These are phyloP conservation scores for Drosophila mettleri DNA, from an alignment of 2,888 invertebrate species.

Conservation along the genomic window DNA sequence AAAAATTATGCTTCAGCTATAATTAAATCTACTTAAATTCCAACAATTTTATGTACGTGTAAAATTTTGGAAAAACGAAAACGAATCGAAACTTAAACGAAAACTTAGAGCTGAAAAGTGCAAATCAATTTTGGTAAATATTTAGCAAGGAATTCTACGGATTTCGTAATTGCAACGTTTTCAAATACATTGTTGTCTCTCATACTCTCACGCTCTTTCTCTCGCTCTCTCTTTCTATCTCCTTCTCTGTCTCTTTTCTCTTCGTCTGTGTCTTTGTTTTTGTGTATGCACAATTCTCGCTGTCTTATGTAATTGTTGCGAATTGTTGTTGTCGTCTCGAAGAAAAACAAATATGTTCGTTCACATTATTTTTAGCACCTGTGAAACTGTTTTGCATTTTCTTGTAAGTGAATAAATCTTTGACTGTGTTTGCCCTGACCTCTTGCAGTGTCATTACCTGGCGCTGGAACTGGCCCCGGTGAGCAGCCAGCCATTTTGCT, in stretches of 20 bases:
- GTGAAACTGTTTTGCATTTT: constrained; percentile 31
- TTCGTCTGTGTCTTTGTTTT: constrained; percentile 10
- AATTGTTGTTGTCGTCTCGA: constrained; percentile 39
- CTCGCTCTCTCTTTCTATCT: neutral
- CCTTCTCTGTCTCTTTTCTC: neutral
- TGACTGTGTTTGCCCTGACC: constrained; percentile 2
- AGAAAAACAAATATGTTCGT: constrained; percentile 10
- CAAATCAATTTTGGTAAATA: constrained; percentile 57
- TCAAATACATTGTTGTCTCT: constrained; percentile 7
- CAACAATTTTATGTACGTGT: constrained; percentile 51
- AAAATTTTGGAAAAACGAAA: constrained; percentile 40
- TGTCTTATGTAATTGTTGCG: constrained; percentile 68
- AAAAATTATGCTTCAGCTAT: constrained; percentile 16
- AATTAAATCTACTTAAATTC: constrained; percentile 24
- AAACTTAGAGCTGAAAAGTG: constrained; percentile 14
- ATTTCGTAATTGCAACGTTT: constrained; percentile 68
- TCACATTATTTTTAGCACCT: constrained; percentile 74
- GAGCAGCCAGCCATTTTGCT: constrained; percentile 84
- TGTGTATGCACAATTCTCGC: constrained; percentile 24
- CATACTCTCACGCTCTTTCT: neutral
- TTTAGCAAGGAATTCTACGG: constrained; percentile 12
- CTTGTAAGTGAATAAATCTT: constrained; percentile 32
- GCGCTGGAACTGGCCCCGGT: constrained; percentile 81
- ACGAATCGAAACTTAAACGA: constrained; percentile 42
- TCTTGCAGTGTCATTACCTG: constrained; percentile 85